Percentiles rank a stretch among this genome's conserved stretches.
Conservation (phyloP, 2,888 invertebrate species). For the Lepidochrysops patricia region DNA sequence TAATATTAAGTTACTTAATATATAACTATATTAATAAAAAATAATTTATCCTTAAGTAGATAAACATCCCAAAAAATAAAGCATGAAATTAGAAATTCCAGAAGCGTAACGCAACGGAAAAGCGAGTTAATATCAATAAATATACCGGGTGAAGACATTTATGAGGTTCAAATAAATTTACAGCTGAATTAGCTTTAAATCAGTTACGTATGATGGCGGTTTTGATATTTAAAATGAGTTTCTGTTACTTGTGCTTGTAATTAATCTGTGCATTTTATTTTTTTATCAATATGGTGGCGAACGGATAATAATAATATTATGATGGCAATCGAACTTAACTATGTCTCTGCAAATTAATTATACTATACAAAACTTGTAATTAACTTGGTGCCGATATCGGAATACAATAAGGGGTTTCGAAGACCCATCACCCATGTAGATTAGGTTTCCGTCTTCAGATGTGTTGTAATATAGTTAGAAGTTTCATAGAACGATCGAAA, state of each 20-base stretch:
- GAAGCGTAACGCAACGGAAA: not conserved
- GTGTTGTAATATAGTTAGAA: slow-evolving; percentile 6
- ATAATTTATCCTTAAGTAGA: not conserved
- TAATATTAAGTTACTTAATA: too few relatives aligned
- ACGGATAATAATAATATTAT: not conserved
- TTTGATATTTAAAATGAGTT: not conserved
- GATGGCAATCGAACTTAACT: too few relatives aligned
- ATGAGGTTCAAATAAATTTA: slow-evolving; percentile 1
- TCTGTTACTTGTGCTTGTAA: not conserved
- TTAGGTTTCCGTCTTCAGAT: slow-evolving; percentile 2
- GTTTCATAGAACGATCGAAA: too few relatives aligned
- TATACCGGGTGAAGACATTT: not conserved
- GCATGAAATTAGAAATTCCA: not conserved
- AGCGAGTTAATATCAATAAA: not conserved
- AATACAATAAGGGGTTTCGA: not conserved
- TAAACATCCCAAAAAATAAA: not conserved
- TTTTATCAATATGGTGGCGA: too few relatives aligned
- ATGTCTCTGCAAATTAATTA: not conserved
- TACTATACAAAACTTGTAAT: slow-evolving; percentile 1
- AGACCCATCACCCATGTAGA: slow-evolving; percentile 4
- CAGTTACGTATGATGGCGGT: too few relatives aligned
- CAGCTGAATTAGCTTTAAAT: not conserved
- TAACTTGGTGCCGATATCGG: not conserved
- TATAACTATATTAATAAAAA: not conserved
- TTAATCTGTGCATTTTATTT: not conserved